Conservation (phyloP, 2,797 vertebrate genomes). For the Microcaecilia unicolor region DNA sequence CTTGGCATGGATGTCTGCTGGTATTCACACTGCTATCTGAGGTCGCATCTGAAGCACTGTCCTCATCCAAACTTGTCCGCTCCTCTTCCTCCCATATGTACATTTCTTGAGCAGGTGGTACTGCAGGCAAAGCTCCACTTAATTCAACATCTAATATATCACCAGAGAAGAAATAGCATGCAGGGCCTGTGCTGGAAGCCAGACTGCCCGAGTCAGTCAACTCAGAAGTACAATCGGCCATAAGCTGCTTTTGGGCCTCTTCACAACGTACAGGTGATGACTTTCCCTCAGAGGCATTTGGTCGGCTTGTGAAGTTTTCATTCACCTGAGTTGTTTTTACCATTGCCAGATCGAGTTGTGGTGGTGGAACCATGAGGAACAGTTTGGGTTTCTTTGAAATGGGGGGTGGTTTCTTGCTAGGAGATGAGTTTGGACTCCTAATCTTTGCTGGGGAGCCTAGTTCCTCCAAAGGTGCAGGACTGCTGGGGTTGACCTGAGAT, state of each 20-base stretch:
- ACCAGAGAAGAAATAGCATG: constrained; percentile 43
- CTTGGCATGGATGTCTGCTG: constrained; percentile 53
- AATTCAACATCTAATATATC: constrained; percentile 42
- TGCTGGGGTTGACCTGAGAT: not conserved
- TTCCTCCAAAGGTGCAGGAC: constrained; percentile 14
- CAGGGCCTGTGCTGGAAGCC: constrained; percentile 44
- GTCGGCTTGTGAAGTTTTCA: constrained; percentile 25
- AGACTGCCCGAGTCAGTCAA: constrained; percentile 39
- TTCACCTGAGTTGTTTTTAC: constrained; percentile 36
- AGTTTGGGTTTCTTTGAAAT: constrained; percentile 88
- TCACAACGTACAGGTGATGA: constrained; percentile 23
- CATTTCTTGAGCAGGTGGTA: constrained; percentile 30
- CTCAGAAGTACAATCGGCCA: constrained; percentile 36
- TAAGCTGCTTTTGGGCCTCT: constrained; percentile 40
- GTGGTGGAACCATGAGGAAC: constrained; percentile 58
- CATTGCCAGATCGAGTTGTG: constrained; percentile 41
- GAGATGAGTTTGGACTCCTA: constrained; percentile 39
- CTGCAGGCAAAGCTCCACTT: constrained; percentile 41
- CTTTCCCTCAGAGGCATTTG: constrained; percentile 31
- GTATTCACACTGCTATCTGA: constrained; percentile 35
- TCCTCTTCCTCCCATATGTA: constrained; percentile 36
- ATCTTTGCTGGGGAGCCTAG: constrained; percentile 27
- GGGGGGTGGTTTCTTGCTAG: constrained; percentile 78
- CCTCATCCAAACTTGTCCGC: constrained; percentile 26
- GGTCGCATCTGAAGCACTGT: constrained; percentile 46